phyloP scores from a whole-genome alignment of 2,797 vertebrate species.

The Neosilurus hyrtlii region DNA sequence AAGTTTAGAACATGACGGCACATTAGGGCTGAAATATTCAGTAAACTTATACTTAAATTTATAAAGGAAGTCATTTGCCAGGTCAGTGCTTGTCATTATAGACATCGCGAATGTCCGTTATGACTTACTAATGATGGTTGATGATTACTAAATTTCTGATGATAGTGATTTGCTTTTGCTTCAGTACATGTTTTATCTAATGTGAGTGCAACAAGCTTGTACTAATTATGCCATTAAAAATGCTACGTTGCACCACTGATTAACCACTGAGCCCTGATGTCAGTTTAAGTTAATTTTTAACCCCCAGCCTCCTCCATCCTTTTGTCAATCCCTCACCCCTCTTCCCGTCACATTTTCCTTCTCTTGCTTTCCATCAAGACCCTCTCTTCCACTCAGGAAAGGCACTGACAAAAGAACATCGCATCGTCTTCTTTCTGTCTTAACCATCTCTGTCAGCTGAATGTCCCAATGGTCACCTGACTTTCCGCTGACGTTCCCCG shows the following conservation, averaged over 20 bases:
- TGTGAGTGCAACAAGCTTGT: slow-evolving; percentile 48
- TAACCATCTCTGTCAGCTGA: slow-evolving; percentile 68
- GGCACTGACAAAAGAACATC: slow-evolving; percentile 55
- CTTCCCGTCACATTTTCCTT: background rate
- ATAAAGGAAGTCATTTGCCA: slow-evolving; percentile 67
- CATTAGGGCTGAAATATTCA: slow-evolving; percentile 35
- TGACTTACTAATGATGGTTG: slow-evolving; percentile 66
- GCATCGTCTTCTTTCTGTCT: slow-evolving; percentile 55
- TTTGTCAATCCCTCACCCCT: slow-evolving; percentile 39
- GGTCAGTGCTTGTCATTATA: slow-evolving; percentile 64
- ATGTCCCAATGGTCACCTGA: slow-evolving; percentile 66
- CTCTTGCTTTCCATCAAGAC: slow-evolving; percentile 37
- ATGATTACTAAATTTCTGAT: slow-evolving; percentile 71
- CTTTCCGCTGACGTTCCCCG: slow-evolving; percentile 67
- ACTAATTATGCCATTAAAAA: slow-evolving; percentile 51
- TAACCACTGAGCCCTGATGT: slow-evolving; percentile 23
- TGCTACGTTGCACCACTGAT: slow-evolving; percentile 26
- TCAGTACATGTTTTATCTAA: slow-evolving; percentile 60
- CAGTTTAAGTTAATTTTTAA: slow-evolving; percentile 44
- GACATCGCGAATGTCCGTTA: slow-evolving; percentile 58
- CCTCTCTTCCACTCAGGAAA: slow-evolving; percentile 56
- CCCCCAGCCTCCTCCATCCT: slow-evolving; percentile 37
- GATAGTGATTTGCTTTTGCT: slow-evolving; percentile 63
- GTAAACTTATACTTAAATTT: slow-evolving; percentile 61
- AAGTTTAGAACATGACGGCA: slow-evolving; percentile 13